Base-by-base conservation (phyloP, 2,888 invertebrate species). In the Cheilosia scutellata region DNA sequence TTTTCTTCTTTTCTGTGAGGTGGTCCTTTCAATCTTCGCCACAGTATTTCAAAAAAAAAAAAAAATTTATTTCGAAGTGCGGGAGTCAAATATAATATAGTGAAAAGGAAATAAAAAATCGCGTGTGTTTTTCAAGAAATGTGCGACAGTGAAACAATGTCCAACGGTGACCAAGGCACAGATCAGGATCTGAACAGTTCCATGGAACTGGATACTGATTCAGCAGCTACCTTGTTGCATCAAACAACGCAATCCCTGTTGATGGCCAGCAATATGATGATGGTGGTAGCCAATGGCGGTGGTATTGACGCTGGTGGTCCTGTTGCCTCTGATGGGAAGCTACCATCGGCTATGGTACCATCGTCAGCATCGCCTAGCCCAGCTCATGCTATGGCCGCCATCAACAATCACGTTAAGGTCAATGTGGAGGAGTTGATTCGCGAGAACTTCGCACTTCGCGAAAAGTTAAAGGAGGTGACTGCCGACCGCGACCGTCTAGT, bases 401-500 rank as follows among this genome's bases (percentile, higher is more conserved):
- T 88, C 53, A 89, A 89, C 68, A 86, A 63, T 40, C 86, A 86
- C 13, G 72, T 86, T 44, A 87, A 88, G 68, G 79, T 89, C 58
- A 92, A 88, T 83, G 88, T 92, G 9, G 91, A 92, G 66, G 92
- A 92, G 79, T 72, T 92, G 87, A 82, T 91, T 53, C 89, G 89
- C 29, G 92, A 92, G 79, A 92, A 92, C 87, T 90, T 89, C 68
- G 88, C 89, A 33, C 87, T 92, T 25, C 91, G 91, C 7, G 90
- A 91, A 66, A 91, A 91, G 79, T 87, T 92, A 40, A 91, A 91
- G 82, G 92, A 92, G 87, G 86, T 92, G 42, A 89, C 90, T 66
- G 62, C 88, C 1, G 92, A 92, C 70, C 91, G 92, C 2, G 92
- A 92, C 88, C 91, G 91, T 4, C 87, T 92, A 75, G 87, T 92